Evolutionary conservation across 2,113 vertebrate genomes (phyloP), one percentile per base, ranked within the genome.

Genomic region (Pelecanoides urinatrix): DNA sequence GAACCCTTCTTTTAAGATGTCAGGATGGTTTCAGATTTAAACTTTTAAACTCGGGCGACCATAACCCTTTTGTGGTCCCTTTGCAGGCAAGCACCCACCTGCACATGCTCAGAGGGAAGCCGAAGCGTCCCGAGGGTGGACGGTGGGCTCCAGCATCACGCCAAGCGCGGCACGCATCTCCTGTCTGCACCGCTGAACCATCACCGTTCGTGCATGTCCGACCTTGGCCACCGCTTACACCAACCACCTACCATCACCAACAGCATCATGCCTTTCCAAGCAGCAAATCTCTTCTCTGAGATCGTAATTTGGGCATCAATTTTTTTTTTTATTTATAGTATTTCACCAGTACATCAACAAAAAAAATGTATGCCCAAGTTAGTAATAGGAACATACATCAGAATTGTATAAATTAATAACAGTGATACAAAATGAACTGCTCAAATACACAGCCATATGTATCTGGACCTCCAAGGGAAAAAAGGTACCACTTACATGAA

Each of bases 111-210:
- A 32, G 9, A 29, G 67, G 40, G 77, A 63, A 78, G 27, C 2
- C 4, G 2, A 75, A 81, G 29, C 30, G 29, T 68, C 42, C 5
- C 0, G 2, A 40, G n/a, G 42, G 27, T 16, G 25, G 58, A 18
- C 0, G 0, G 13, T 7, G 62, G 59, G 42, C 74, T 80, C 80
- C 68, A 52, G 68, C 61, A 80, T 11, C 40, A 36, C 1, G 0
- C 34, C 1, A 1, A 72, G 36, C 0, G 1, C 1, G 1, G 36
- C 32, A 16, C 5, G 0, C 7, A 5, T 15, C 50, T 42, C 56
- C 63, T 26, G 34, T 4, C 44, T 2, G 1, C 25, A 9, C 9
- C 3, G 1, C 36, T 59, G 56, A 16, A 30, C 49, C 47, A n/a
- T 16, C 59, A 18, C 34, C 6, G 1, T 10, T 26, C 1, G 1